These are phyloP conservation scores for Vanessa atalanta DNA, from an alignment of 1,140 invertebrate species.

Conservation along the genomic window DNA sequence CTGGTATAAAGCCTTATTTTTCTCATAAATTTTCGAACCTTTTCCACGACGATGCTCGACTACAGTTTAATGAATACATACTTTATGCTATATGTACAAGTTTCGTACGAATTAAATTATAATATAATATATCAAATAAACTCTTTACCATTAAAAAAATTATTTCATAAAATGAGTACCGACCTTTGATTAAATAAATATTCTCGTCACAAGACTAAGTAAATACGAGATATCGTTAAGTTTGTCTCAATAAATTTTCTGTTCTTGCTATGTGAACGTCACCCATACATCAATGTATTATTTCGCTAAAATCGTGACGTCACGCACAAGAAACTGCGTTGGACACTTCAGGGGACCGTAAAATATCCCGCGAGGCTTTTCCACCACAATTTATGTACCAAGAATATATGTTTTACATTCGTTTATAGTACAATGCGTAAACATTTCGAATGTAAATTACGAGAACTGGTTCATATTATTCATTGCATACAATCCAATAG, in stretches of 20 bases:
- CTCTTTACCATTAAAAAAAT: no score
- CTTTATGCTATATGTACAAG: no score
- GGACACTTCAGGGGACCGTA: constrained; percentile 51
- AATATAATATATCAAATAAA: no score
- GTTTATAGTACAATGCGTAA: constrained; percentile 40
- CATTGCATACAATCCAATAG: constrained; percentile 11
- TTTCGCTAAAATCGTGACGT: constrained; percentile 55
- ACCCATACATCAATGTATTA: constrained; percentile 44
- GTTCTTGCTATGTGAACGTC: constrained; percentile 16
- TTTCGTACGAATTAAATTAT: no score
- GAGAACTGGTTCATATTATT: constrained; percentile 17
- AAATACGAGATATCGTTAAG: constrained; percentile 8
- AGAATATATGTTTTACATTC: constrained; percentile 12
- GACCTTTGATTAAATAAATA: no score
- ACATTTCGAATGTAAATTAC: constrained; percentile 16
- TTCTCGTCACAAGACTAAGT: not conserved
- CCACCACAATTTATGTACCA: constrained; percentile 31
- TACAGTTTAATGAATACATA: no score
- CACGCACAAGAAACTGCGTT: constrained; percentile 55
- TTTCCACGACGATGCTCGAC: no score
- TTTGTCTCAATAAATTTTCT: constrained; percentile 9
- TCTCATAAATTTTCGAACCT: no score
- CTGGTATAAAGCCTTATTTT: no score
- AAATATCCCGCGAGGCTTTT: constrained; percentile 52
- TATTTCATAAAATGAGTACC: no score